phyloP scores from a whole-genome alignment of 2,888 invertebrate species.

The Blomia tropicalis region DNA sequence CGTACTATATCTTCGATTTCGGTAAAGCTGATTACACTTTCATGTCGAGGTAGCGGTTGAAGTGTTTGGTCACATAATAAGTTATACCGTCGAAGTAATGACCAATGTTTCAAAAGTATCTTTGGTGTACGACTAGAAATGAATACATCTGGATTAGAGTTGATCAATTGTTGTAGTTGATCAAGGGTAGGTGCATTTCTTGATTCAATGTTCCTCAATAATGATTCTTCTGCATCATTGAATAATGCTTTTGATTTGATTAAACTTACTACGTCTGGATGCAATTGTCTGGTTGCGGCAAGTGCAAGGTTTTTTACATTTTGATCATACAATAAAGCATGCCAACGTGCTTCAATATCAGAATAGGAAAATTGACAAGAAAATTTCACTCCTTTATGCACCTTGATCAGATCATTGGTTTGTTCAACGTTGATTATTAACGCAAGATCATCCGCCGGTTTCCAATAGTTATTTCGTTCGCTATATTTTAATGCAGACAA shows the following conservation, averaged over 20 bases:
- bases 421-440: conserved; percentile 84
- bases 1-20: conserved; percentile 78
- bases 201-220: conserved; percentile 62
- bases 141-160: conserved; percentile 66
- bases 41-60: conserved; percentile 37
- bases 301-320: conserved; percentile 70
- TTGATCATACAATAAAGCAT: conserved; percentile 83
- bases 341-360: conserved; percentile 91
- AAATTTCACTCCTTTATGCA: conserved; percentile 83
- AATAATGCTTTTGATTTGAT: conserved; percentile 76
- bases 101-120: conserved; percentile 73
- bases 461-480: conserved; percentile 62
- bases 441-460: conserved; percentile 86
- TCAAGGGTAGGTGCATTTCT: conserved; percentile 43
- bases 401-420: conserved; percentile 45
- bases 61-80: conserved; percentile 70
- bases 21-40: conserved; percentile 49
- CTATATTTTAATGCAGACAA: conserved; percentile 21
- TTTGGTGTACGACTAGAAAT: conserved; percentile 73
- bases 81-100: conserved; percentile 74
- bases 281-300: conserved; percentile 78
- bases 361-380: conserved; percentile 82
- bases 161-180: conserved; percentile 65
- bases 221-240: conserved; percentile 71
- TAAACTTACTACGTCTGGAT: conserved; percentile 69